A percentile compares a stretch with the other conserved stretches of the same genome.
These are phyloP conservation scores for Drosophila basisetae DNA, from an alignment of 2,888 invertebrate species.

Conservation along the genomic window DNA sequence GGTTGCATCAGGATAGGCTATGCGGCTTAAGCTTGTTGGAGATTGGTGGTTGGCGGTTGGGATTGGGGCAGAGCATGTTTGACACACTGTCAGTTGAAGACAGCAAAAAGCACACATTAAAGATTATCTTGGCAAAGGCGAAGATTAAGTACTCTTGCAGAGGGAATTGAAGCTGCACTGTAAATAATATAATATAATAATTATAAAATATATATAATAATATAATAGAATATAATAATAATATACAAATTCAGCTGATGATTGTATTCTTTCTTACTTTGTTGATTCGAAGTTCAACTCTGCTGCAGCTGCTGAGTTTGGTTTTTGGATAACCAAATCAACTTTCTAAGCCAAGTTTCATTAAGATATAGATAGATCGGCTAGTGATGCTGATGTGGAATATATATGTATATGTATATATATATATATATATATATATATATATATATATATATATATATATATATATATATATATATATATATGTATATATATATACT, in stretches of 20 bases:
- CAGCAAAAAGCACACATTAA: background rate
- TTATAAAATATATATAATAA: no score
- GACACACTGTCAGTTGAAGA: conserved; percentile 29
- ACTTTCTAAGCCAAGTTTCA: background rate
- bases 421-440: background rate
- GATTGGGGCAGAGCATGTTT: conserved; percentile 44
- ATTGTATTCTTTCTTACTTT: no score
- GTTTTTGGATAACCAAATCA: background rate
- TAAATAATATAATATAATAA: no score
- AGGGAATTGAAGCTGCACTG: no score
- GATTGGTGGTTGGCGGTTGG: background rate
- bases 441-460: background rate
- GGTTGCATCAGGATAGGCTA: conserved; percentile 26
- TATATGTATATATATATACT: background rate
- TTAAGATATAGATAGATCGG: background rate
- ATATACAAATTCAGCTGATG: no score
- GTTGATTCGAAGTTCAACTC: background rate
- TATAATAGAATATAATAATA: no score
- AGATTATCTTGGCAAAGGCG: background rate
- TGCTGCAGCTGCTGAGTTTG: background rate
- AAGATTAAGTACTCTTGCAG: background rate
- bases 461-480: background rate
- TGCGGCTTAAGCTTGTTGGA: background rate
- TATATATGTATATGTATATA: background rate
- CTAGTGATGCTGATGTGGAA: background rate